Evolutionary conservation across 2,113 vertebrate species (phyloP), one percentile per base, ranked within the genome.

Genomic region (Caracal caracal): DNA sequence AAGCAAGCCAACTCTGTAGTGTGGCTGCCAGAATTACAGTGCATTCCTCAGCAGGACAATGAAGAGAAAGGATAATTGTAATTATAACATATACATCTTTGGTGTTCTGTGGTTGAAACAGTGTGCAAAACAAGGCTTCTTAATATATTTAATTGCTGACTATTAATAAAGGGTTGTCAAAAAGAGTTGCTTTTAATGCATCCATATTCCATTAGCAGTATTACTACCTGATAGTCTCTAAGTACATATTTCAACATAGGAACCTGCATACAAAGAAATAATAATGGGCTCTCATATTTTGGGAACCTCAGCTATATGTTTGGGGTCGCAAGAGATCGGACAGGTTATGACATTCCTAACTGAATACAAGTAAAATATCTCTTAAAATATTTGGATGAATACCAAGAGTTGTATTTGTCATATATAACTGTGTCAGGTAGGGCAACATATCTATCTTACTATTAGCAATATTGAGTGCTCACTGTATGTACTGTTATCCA

Each of bases 11-110:
- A 95, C 92, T 97, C 93, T 90, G 95, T 83, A 98, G 95, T 95
- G 65, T 97, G 97, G 93, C 94, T 99, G 98, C 98, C 98, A 99
- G 98, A 98, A 98, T 98, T 98, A 98, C 97, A 98, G 98, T 98
- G 97, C 98, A 98, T 98, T 99, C 98, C 99, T 98, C 98, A 97
- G 97, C 97, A 99, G 98, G 98, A 99, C 99, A 99, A 99, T 98
- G 98, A 98, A 98, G 92, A 98, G 96, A 98, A 99, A 97, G 87
- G 97, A 98, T 98, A 98, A 98, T 98, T 98, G 97, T 99, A 98
- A 99, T 99, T 98, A 99, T 98, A 98, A 98, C 97, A 98, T 98
- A 99, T 98, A 98, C 97, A 98, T 99, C 97, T 97, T 98, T 97
- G 98, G 97, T 97, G 97, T 98, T 98, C 92, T 96, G 92, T 97